Percentiles rank a stretch among this genome's conserved stretches.
Evolutionary conservation across 2,888 invertebrate species (phyloP).

Genomic region (Eupithecia centaureata): DNA sequence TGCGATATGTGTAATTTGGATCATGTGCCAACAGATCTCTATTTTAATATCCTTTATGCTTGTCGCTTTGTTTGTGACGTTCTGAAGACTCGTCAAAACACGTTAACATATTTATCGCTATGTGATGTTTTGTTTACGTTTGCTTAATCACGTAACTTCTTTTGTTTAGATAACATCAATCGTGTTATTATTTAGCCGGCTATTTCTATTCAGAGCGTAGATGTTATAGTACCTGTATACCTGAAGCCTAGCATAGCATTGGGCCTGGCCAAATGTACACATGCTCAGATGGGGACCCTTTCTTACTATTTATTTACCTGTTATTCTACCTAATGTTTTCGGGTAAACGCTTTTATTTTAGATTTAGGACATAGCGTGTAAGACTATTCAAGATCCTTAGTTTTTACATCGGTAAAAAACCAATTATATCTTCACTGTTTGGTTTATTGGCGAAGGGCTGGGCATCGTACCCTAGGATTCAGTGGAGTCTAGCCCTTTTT

Average conservation of each 20-base stretch:
- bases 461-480: too few relatives aligned
- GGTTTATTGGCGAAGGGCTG: too few relatives aligned
- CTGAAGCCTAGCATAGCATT: too few relatives aligned
- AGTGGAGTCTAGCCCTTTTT: too few relatives aligned
- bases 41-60: constrained; percentile 27
- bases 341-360: too few relatives aligned
- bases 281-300: too few relatives aligned
- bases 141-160: background rate
- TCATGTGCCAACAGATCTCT: constrained; percentile 25
- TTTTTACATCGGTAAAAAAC: too few relatives aligned
- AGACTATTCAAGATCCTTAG: too few relatives aligned
- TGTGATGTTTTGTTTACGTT: constrained; percentile 3
- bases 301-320: too few relatives aligned
- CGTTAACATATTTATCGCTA: constrained; percentile 28
- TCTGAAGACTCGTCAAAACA: constrained; percentile 28
- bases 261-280: too few relatives aligned
- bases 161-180: background rate
- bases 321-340: background rate
- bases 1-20: constrained; percentile 11
- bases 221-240: background rate
- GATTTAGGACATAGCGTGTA: too few relatives aligned
- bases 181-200: background rate
- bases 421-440: too few relatives aligned
- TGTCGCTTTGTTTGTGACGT: constrained; percentile 28
- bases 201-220: background rate